Conservation (phyloP, 2,888 invertebrate genomes). For the Philhelius pedissequus region DNA sequence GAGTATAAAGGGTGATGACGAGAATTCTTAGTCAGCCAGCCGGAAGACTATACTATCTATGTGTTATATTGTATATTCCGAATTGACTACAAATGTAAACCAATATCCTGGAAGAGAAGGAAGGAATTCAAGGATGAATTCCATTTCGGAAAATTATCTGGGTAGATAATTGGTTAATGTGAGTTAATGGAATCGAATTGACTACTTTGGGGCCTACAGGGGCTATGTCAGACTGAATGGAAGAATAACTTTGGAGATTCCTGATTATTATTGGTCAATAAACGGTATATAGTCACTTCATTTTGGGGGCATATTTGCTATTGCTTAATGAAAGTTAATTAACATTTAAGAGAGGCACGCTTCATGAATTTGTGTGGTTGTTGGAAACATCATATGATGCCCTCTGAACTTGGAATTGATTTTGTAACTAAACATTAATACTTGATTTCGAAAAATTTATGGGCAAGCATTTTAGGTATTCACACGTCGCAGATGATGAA, state of each 20-base stretch:
- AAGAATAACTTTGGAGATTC: slow-evolving; percentile 24
- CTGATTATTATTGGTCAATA: slow-evolving; percentile 34
- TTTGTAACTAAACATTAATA: not conserved
- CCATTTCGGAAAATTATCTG: slow-evolving; percentile 62
- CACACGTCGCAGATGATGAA: too few species aligned
- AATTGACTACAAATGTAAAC: slow-evolving; percentile 44
- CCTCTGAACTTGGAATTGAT: not conserved
- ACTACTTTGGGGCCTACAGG: not conserved
- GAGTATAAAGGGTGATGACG: not conserved
- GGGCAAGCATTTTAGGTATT: too few species aligned
- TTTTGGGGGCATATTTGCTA: not conserved
- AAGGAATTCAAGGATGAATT: slow-evolving; percentile 62
- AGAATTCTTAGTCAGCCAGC: slow-evolving; percentile 4
- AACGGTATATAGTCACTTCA: slow-evolving; percentile 5
- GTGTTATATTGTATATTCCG: not conserved
- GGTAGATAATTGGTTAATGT: slow-evolving; percentile 66
- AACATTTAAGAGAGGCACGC: not conserved
- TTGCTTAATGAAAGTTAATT: slow-evolving; percentile 11
- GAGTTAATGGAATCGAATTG: slow-evolving; percentile 63
- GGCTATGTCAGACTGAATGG: not conserved
- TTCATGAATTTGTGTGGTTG: slow-evolving; percentile 3
- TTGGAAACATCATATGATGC: not conserved
- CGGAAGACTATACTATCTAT: not conserved
- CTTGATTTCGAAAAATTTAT: too few species aligned
- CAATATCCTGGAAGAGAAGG: slow-evolving; percentile 37